phyloP scores from a whole-genome alignment of 2,113 vertebrate species.

The Scomber colias region DNA sequence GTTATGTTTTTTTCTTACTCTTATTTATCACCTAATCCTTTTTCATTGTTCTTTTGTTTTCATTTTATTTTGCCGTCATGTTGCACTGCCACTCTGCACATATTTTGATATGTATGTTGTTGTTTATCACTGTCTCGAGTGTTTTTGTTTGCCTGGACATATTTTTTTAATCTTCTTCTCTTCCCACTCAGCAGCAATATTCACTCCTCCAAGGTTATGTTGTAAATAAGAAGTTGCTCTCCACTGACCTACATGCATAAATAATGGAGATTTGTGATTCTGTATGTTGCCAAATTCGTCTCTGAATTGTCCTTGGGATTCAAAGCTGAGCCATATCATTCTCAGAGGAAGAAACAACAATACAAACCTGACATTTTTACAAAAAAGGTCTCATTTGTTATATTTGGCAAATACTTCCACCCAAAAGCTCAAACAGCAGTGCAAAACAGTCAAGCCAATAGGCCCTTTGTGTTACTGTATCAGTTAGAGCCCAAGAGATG shows the following conservation, averaged over 20 bases:
- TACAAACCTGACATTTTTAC: slow-evolving; percentile 26
- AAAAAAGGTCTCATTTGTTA: slow-evolving; percentile 1
- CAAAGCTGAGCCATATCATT: slow-evolving; percentile 22
- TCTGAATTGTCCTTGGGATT: slow-evolving; percentile 55
- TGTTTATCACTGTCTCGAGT: slow-evolving; percentile 49
- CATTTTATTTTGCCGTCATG: slow-evolving; percentile 20
- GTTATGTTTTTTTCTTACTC: slow-evolving; percentile 6
- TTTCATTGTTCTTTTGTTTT: slow-evolving; percentile 43
- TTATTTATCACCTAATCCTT: slow-evolving; percentile 57
- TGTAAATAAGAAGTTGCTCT: slow-evolving; percentile 58
- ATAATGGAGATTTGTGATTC: slow-evolving; percentile 51
- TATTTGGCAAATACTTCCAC: slow-evolving; percentile 19
- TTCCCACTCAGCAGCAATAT: slow-evolving; percentile 34
- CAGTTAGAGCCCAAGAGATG: slow-evolving; percentile 54
- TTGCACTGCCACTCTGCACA: slow-evolving; percentile 30
- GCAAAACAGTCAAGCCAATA: slow-evolving; percentile 26
- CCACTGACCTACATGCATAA: slow-evolving; percentile 58
- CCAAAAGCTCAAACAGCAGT: slow-evolving; percentile 22
- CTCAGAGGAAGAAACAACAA: slow-evolving; percentile 7
- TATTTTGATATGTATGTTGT: slow-evolving; percentile 52
- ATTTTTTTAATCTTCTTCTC: slow-evolving; percentile 43
- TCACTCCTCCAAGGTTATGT: slow-evolving; percentile 61
- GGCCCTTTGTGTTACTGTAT: slow-evolving; percentile 49
- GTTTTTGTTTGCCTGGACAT: slow-evolving; percentile 33
- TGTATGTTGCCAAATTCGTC: slow-evolving; percentile 8